Conservation (phyloP, 2,888 invertebrate species). For the Amiota communis region DNA sequence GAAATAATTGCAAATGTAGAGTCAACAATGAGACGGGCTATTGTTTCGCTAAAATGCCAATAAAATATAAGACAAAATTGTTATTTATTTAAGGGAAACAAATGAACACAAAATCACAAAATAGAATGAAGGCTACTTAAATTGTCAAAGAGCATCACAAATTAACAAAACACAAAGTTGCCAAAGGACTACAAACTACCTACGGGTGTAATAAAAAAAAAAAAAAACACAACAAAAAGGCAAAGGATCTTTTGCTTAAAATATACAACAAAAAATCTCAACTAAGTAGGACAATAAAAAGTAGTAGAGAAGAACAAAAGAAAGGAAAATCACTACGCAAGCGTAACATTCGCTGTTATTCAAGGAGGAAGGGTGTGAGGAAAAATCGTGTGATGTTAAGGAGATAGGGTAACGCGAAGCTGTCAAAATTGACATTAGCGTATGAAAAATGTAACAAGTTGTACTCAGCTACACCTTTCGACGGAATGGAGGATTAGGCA, state of each 20-base stretch:
- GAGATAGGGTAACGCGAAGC: constrained; percentile 49
- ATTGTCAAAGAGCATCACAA: constrained; percentile 61
- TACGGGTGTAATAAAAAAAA: not conserved
- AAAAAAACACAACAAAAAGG: constrained; percentile 23
- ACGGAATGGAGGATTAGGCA: constrained; percentile 50
- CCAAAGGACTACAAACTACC: constrained; percentile 31
- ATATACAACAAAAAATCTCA: constrained; percentile 29
- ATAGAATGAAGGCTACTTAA: constrained; percentile 48
- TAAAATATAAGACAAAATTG: constrained; percentile 64
- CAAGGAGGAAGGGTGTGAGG: too few species aligned
- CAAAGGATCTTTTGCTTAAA: constrained; percentile 30
- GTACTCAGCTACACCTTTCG: constrained; percentile 43
- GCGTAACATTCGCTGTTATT: not conserved
- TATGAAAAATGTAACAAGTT: constrained; percentile 70
- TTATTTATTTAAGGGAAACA: constrained; percentile 48
- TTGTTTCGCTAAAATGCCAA: constrained; percentile 65
- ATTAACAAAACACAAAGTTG: constrained; percentile 60
- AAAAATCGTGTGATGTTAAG: too few species aligned
- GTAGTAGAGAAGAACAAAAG: constrained; percentile 14
- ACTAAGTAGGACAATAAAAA: constrained; percentile 28
- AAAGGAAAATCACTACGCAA: constrained; percentile 17
- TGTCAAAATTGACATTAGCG: constrained; percentile 68
- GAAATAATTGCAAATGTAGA: constrained; percentile 59
- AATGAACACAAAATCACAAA: constrained; percentile 12
- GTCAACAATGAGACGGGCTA: constrained; percentile 47